Base-by-base conservation (phyloP, 2,888 invertebrate genomes). In the Nymphalis c-album region DNA sequence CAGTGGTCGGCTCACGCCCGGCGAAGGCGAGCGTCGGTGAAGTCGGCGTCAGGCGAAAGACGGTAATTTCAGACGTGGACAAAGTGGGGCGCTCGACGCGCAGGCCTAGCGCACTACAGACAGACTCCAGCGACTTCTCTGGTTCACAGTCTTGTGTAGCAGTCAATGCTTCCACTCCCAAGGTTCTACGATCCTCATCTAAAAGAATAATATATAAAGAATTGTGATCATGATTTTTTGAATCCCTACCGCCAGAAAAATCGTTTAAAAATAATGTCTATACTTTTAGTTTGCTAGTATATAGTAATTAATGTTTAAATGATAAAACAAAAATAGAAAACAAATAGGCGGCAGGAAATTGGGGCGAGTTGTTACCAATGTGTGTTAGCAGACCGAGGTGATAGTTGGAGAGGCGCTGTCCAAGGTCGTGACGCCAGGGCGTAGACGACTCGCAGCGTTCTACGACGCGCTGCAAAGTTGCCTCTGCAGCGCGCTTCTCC, bases 401-500 rank as follows among this genome's bases (percentile, higher is more conserved):
- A 79, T 85, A 90, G 71, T 85, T 83, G 22, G 81, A 77, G 71
- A 85, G 68, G 71, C 72, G 80, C 80, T 83, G 88, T 72, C 81
- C 83, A 67, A 85, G 86, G 78, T 85, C 81, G 57, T 83, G 86
- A 7, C 85, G 68, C 40, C 81, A 81, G 6, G 76, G 78, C 71
- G 71, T 67, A 60, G 13, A 81, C 73, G 13, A 81, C 73, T 77
- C 55, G n/a, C n/a, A 31, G 55, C 17, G 31, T n/a, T 55, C 55
- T 31, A 31, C 55, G 35, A 20, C n/a, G 78, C 51, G 67, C 63
- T 50, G 31, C 47, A 67, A 20, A 80, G 81, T 7, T 75, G 76
- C 63, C 2, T 53, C 62, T 10, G 26, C 46, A 17, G 22, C 26
- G 60, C 68, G 55, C 53, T 65, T 63, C 50, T 64, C 46, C 16